phyloP scores from a whole-genome alignment of 2,113 vertebrate genomes.

The Zosterops lateralis region DNA sequence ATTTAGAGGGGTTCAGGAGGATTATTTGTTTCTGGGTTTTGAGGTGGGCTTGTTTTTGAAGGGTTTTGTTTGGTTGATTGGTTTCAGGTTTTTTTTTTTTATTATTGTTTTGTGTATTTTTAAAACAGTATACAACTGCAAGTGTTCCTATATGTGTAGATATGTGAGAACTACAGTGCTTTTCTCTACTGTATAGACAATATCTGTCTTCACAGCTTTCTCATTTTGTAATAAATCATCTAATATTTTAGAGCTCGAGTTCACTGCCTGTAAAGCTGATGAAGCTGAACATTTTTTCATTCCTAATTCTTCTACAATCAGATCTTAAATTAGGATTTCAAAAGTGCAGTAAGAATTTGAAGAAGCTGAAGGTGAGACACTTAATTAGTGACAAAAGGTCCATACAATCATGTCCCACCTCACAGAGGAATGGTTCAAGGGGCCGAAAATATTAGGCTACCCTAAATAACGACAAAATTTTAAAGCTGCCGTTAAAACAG shows the following conservation, averaged over 20 bases:
- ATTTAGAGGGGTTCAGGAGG: background rate
- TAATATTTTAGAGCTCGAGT: background rate
- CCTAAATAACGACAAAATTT: background rate
- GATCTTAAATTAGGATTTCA: background rate
- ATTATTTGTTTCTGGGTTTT: background rate
- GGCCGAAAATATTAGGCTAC: background rate
- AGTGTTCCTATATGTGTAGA: background rate
- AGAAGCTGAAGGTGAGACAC: background rate
- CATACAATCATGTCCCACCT: background rate
- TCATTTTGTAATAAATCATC: background rate
- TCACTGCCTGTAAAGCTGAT: background rate
- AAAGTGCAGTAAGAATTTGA: background rate
- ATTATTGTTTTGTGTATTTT: background rate
- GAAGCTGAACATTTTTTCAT: background rate
- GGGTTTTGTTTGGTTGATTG: background rate
- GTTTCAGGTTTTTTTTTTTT: background rate
- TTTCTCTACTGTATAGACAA: background rate
- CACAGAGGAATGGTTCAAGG: background rate
- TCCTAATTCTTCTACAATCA: background rate
- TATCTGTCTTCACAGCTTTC: background rate
- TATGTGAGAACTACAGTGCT: background rate
- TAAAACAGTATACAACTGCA: background rate
- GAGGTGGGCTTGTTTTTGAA: background rate
- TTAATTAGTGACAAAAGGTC: background rate
- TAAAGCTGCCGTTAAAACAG: background rate